phyloP scores from a whole-genome alignment of 2,888 invertebrate genomes.

The Tiliacea citrago region DNA sequence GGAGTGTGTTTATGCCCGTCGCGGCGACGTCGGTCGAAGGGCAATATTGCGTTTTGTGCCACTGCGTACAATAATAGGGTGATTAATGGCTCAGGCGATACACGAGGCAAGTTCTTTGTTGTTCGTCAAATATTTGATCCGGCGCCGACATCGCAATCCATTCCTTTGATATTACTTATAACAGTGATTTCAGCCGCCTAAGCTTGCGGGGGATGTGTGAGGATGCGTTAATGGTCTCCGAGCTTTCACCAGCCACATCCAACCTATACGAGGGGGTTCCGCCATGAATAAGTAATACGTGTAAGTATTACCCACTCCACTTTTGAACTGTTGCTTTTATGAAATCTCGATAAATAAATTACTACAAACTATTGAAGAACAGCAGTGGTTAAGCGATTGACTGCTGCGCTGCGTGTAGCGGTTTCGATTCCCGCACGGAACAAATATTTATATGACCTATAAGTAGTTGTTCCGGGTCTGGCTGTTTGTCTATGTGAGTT shows the following conservation, averaged over 20 bases:
- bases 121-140: slow-evolving; percentile 88
- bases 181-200: slow-evolving; percentile 70
- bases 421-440: no score
- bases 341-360: slow-evolving; percentile 41
- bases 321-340: slow-evolving; percentile 47
- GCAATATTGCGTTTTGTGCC: slow-evolving; percentile 88
- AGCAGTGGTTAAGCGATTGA: no score
- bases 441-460: no score
- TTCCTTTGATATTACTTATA: slow-evolving; percentile 81
- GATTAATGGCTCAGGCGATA: slow-evolving; percentile 88
- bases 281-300: slow-evolving; percentile 55
- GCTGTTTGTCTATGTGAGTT: no score
- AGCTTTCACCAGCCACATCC: slow-evolving; percentile 63
- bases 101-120: slow-evolving; percentile 86
- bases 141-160: slow-evolving; percentile 81
- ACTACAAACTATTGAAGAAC: slow-evolving; percentile 36
- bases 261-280: slow-evolving; percentile 41
- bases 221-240: slow-evolving; percentile 69
- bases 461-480: no score
- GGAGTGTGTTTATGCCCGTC: slow-evolving; percentile 85
- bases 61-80: slow-evolving; percentile 85
- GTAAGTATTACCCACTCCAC: slow-evolving; percentile 56
- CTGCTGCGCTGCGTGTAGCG: no score
- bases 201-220: slow-evolving; percentile 70
- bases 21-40: slow-evolving; percentile 79